Evolutionary conservation across 2,888 invertebrate genomes (phyloP), one percentile per base, ranked within the genome.

Genomic region (Stenodera caucasica): DNA sequence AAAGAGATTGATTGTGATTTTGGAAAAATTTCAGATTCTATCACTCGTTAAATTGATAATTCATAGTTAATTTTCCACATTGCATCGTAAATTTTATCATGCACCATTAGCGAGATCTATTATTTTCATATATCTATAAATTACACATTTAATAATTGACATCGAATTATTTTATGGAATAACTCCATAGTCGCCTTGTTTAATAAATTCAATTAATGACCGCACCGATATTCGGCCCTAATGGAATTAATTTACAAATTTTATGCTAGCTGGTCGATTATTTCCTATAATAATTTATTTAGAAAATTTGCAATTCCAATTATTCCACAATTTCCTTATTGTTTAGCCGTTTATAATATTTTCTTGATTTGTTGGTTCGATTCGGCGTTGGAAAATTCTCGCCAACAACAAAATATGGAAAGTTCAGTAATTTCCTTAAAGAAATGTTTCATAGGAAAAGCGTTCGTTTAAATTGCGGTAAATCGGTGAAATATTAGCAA

Each of bases 401-500:
- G 14, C 18, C 14, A 21, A 18, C 32, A 51, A n/a, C 11, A 12
- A 26, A 52, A 30, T 53, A 33, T 33, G 51, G 52, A 61, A 64
- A 60, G 56, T 64, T 53, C 52, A 55, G 37, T 58, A 57, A 64
- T 66, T 67, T 65, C 60, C 57, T 33, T 56, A 55, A 45, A 58
- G 64, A 57, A 67, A 54, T 58, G 60, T 57, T 60, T 53, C 56
- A 40, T 57, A 56, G 32, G 53, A 54, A 61, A 63, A 62, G 58
- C 61, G 64, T 53, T 56, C 66, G 64, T 55, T 68, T 64, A 68
- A 71, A 68, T 70, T 69, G 69, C 67, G 64, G 68, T 68, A 74
- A 75, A 74, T 74, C 72, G 72, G 66, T 75, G 70, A 75, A 74
- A 72, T 75, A 75, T 75, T 73, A 70, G 72, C 65, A 59, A 53